Conservation (phyloP, 2,797 vertebrate species). For the Cyprinodon diabolis region DNA sequence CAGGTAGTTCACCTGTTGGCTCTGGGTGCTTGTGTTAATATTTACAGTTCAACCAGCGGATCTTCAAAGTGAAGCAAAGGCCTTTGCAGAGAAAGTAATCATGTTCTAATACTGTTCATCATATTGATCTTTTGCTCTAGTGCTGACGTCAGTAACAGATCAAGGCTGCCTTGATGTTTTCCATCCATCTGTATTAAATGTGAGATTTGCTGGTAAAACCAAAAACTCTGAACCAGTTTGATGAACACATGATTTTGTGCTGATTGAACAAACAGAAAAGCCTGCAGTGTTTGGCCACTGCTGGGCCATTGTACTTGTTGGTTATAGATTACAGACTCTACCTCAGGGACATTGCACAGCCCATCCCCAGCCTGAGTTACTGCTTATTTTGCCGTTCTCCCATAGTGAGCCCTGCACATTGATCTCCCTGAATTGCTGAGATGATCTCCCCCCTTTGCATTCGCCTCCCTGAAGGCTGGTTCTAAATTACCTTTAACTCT, state of each 20-base stretch:
- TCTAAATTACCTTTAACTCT: slow-evolving; percentile 59
- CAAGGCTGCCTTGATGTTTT: background rate
- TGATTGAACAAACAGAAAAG: slow-evolving; percentile 23
- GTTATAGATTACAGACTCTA: slow-evolving; percentile 41
- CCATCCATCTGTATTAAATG: background rate
- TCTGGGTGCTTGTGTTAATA: background rate
- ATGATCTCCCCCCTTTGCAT: slow-evolving; percentile 48
- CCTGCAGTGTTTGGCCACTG: slow-evolving; percentile 10
- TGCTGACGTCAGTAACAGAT: background rate
- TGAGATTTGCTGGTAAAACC: background rate
- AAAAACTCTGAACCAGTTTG: background rate
- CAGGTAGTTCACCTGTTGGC: background rate
- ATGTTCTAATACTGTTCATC: background rate
- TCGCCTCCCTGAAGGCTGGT: slow-evolving; percentile 39
- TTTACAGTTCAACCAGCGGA: background rate
- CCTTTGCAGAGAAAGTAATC: background rate
- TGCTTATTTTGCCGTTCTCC: slow-evolving; percentile 45
- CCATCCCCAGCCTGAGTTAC: slow-evolving; percentile 46
- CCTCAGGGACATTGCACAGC: slow-evolving; percentile 31
- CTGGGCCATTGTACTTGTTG: slow-evolving; percentile 25
- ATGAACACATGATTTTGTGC: background rate
- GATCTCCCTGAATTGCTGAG: slow-evolving; percentile 53
- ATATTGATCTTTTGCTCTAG: background rate
- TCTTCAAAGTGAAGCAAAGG: background rate
- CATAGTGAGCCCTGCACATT: slow-evolving; percentile 24